phyloP scores from a whole-genome alignment of 2,888 invertebrate genomes.

The Willowsia nigromaculata region DNA sequence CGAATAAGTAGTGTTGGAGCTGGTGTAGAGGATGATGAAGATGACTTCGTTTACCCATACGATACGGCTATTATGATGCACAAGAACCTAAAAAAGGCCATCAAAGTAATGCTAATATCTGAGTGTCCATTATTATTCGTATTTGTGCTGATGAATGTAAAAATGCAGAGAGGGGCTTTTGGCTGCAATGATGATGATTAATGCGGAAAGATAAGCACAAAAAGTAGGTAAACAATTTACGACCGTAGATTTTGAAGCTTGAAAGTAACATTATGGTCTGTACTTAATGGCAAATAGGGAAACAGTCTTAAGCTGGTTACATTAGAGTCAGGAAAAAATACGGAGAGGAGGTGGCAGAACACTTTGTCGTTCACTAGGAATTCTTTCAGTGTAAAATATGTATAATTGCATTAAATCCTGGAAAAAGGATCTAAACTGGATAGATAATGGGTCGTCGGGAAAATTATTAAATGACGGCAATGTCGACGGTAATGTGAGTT shows the following conservation, averaged over 20 bases:
- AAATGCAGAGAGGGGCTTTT: not conserved
- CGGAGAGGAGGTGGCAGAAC: not conserved
- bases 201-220: not conserved
- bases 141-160: not conserved
- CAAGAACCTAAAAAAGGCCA: slow-evolving; percentile 6
- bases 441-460: not conserved
- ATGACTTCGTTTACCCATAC: slow-evolving; percentile 26
- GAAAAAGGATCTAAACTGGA: not conserved
- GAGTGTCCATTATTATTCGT: not conserved
- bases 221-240: not conserved
- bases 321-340: not conserved
- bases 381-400: not conserved
- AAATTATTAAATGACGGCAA: slow-evolving; percentile 5
- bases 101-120: slow-evolving; percentile 16
- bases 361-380: not conserved
- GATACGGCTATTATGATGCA: slow-evolving; percentile 32
- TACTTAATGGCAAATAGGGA: not conserved
- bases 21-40: not conserved
- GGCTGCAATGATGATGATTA: not conserved
- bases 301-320: not conserved
- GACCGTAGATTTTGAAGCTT: not conserved
- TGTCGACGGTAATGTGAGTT: not conserved
- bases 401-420: not conserved
- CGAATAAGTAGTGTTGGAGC: not conserved
- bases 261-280: not conserved